Conservation (phyloP, 2,888 invertebrate species). For the Hirudinaria manillensis region DNA sequence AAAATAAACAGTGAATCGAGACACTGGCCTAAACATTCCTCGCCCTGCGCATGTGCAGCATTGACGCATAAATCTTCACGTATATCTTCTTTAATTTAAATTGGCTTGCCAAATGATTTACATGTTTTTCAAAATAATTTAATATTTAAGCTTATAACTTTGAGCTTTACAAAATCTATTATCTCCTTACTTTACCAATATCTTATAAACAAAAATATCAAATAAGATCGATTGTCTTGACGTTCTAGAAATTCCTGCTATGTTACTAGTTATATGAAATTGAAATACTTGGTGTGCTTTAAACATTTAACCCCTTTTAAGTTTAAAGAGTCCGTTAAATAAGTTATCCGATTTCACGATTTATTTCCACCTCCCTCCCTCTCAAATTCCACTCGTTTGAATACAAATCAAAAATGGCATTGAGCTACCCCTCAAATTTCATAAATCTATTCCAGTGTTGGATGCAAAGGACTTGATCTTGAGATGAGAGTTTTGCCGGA, state of each 20-base stretch:
- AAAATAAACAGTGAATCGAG: neutral
- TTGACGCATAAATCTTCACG: slow-evolving; percentile 16
- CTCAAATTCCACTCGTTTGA: too few relatives aligned
- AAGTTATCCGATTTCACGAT: too few relatives aligned
- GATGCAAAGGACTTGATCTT: too few relatives aligned
- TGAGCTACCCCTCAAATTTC: too few relatives aligned
- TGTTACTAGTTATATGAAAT: too few relatives aligned
- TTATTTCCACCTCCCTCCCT: too few relatives aligned
- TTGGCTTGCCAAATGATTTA: neutral
- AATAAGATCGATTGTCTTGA: neutral
- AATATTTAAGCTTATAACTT: neutral
- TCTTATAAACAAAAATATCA: neutral
- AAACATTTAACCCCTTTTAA: too few relatives aligned
- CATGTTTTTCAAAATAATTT: neutral
- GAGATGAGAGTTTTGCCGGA: too few relatives aligned
- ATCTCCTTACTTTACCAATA: neutral
- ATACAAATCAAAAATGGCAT: too few relatives aligned
- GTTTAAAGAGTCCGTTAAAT: too few relatives aligned
- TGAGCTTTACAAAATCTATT: neutral
- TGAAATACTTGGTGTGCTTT: too few relatives aligned
- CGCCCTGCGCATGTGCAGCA: slow-evolving; percentile 5
- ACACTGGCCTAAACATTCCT: slow-evolving; percentile 8
- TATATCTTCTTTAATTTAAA: neutral
- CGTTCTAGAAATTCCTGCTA: neutral
- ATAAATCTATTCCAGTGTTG: too few relatives aligned